A percentile compares a stretch with the other conserved stretches of the same genome.
Conservation (phyloP, 1,140 invertebrate genomes). For the Drosophila rhopaloa region DNA sequence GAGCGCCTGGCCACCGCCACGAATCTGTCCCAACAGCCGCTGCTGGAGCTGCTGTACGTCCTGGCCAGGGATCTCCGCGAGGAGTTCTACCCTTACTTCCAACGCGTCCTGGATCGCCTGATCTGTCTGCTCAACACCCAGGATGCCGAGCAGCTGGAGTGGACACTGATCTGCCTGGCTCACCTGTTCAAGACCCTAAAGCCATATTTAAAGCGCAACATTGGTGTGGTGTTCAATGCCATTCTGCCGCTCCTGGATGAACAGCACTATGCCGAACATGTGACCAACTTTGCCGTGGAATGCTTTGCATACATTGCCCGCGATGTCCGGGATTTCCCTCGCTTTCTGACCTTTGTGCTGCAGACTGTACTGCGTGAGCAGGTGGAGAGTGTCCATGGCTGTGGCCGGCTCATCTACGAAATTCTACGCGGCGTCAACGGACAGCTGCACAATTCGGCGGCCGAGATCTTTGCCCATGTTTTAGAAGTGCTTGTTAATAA, state of each 20-base stretch:
- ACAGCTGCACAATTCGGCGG: conserved; percentile 92
- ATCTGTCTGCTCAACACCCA: conserved; percentile 91
- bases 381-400: conserved; percentile 89
- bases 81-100: conserved; percentile 94
- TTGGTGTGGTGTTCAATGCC: conserved; percentile 89
- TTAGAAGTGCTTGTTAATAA: conserved; percentile 86
- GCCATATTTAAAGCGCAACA: conserved; percentile 92
- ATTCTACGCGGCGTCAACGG: conserved; percentile 91
- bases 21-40: conserved; percentile 90
- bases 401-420: conserved; percentile 94
- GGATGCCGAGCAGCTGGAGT: conserved; percentile 93
- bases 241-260: conserved; percentile 91
- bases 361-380: conserved; percentile 88
- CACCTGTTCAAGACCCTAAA: conserved; percentile 96
- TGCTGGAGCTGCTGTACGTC: conserved; percentile 94
- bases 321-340: conserved; percentile 92
- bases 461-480: conserved; percentile 87
- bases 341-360: conserved; percentile 90
- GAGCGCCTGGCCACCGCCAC: conserved; percentile 90
- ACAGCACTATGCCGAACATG: conserved; percentile 89
- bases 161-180: conserved; percentile 92
- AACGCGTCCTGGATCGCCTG: conserved; percentile 88
- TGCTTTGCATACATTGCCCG: conserved; percentile 96
- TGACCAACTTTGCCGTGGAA: conserved; percentile 97
- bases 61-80: conserved; percentile 93